These are phyloP conservation scores for Dermatemys mawii DNA, from an alignment of 2,113 vertebrate genomes.

Conservation along the genomic window DNA sequence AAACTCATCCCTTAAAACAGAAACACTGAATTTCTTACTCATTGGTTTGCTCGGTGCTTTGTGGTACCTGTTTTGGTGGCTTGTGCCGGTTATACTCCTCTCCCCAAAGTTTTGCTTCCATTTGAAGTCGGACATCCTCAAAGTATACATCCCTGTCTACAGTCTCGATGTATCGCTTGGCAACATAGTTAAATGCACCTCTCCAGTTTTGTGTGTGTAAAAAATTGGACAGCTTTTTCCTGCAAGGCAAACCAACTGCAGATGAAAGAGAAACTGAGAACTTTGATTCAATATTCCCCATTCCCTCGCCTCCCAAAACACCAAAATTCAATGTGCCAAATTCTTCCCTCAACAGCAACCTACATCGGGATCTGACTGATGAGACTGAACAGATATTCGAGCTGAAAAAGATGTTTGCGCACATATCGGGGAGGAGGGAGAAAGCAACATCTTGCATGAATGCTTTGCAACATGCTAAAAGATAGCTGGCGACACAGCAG, in stretches of 20 bases:
- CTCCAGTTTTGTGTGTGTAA: slow-evolving; percentile 95
- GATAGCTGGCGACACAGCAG: not conserved
- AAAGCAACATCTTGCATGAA: not conserved
- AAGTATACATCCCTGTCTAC: slow-evolving; percentile 93
- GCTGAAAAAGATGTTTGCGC: not conserved
- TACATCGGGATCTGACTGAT: not conserved
- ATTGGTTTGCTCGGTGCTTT: not conserved
- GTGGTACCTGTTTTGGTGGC: slow-evolving; percentile 93
- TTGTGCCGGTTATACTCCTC: slow-evolving; percentile 96
- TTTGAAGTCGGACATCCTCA: slow-evolving; percentile 95
- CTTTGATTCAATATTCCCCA: not conserved
- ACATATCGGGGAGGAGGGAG: not conserved
- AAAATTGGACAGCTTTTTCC: slow-evolving; percentile 98
- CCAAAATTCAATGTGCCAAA: not conserved
- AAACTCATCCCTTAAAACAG: not conserved
- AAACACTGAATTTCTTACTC: not conserved
- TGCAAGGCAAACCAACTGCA: slow-evolving; percentile 27
- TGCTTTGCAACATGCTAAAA: not conserved
- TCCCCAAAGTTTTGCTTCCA: slow-evolving; percentile 99
- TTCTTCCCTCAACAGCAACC: not conserved
- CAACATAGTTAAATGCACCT: slow-evolving; percentile 93
- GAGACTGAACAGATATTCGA: not conserved
- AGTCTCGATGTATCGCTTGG: slow-evolving; percentile 91
- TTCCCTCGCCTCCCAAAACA: not conserved
- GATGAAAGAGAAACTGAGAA: not conserved